Conservation (phyloP, 1,140 invertebrate species). For the Matsumurasca onukii region DNA sequence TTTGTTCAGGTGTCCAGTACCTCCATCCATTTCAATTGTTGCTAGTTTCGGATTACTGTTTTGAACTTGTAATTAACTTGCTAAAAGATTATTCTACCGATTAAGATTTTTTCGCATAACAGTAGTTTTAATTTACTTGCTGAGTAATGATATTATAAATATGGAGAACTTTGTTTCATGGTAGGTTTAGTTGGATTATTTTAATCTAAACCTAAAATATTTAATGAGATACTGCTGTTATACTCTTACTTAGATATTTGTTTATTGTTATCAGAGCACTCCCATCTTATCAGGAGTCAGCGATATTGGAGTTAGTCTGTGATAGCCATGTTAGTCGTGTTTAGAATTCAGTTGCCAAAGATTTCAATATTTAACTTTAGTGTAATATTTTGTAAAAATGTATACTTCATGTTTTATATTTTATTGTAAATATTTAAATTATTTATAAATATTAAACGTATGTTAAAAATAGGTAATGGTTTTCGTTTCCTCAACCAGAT, state of each 20-base stretch:
- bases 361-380: background rate
- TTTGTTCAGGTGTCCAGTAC: no score
- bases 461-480: no score
- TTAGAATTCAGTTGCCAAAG: constrained; percentile 17
- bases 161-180: background rate
- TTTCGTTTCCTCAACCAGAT: no score
- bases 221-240: background rate
- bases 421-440: constrained; percentile 19
- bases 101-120: no score
- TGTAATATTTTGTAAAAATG: constrained; percentile 5
- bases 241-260: background rate
- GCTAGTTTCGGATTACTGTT: no score
- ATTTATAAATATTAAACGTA: constrained; percentile 14
- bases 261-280: background rate
- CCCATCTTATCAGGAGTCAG: background rate
- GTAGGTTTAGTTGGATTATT: background rate
- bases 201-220: background rate
- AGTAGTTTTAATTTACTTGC: no score
- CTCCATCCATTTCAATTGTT: no score
- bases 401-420: constrained; percentile 25
- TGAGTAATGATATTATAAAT: background rate
- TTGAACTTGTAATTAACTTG: no score
- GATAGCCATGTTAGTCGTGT: constrained; percentile 12
- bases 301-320: constrained; percentile 16
- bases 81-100: no score